Evolutionary conservation across 2,888 invertebrate genomes (phyloP).

Genomic region (Agrotis clavis): DNA sequence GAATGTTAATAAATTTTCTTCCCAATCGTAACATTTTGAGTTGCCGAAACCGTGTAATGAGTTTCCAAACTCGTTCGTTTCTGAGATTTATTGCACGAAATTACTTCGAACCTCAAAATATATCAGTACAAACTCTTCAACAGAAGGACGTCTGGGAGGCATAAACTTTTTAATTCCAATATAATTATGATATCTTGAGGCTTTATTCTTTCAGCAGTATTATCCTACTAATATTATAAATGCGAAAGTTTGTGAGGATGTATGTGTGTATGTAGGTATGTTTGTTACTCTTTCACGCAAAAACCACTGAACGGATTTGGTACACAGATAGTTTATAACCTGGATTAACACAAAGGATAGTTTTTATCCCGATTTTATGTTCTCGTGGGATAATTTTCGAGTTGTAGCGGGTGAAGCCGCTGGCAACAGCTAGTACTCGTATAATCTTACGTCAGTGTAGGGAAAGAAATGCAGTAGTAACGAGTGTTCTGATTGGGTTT

Average conservation of each 20-base stretch:
- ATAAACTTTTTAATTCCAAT: constrained; percentile 51
- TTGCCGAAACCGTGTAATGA: constrained; percentile 67
- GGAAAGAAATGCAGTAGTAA: background rate
- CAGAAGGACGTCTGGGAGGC: constrained; percentile 36
- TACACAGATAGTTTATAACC: too few relatives aligned
- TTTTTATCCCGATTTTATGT: too few relatives aligned
- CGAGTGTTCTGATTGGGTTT: too few relatives aligned
- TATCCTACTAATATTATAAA: background rate
- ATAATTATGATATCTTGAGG: constrained; percentile 21
- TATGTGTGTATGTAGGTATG: too few relatives aligned
- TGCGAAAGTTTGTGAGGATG: too few relatives aligned
- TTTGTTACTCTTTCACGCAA: too few relatives aligned
- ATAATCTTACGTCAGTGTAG: background rate
- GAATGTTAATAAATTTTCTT: constrained; percentile 66
- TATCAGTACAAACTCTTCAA: constrained; percentile 60
- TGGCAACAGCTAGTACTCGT: too few relatives aligned
- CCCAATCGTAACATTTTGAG: constrained; percentile 66
- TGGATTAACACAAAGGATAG: too few relatives aligned
- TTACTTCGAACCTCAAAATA: constrained; percentile 62
- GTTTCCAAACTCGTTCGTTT: constrained; percentile 68
- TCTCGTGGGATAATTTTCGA: too few relatives aligned
- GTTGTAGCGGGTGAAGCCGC: too few relatives aligned
- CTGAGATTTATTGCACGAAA: constrained; percentile 63
- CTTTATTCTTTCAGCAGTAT: background rate
- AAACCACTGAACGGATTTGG: too few relatives aligned